phyloP scores from a whole-genome alignment of 2,888 invertebrate species.

The Aromia moschata region DNA sequence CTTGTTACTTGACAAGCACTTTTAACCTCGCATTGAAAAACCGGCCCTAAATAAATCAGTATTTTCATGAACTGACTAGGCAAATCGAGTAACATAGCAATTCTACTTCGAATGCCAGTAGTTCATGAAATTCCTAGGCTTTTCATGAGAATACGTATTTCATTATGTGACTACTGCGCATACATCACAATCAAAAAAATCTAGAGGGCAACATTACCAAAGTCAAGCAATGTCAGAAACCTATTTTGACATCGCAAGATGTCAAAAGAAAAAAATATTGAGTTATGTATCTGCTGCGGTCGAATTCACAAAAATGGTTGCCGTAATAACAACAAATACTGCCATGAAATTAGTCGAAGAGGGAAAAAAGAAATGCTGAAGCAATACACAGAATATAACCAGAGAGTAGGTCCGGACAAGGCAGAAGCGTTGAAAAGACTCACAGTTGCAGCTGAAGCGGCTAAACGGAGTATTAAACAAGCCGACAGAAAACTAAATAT shows the following conservation, averaged over 20 bases:
- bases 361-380: constrained; percentile 44
- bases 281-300: constrained; percentile 40
- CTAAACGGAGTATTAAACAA: constrained; percentile 5
- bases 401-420: constrained; percentile 22
- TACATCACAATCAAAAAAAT: no score
- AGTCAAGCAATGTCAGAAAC: background rate
- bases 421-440: constrained; percentile 29
- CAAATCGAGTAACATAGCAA: no score
- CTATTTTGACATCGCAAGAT: constrained; percentile 18
- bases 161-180: no score
- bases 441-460: constrained; percentile 12
- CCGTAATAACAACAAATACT: constrained; percentile 44
- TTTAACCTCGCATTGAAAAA: no score
- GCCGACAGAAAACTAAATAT: constrained; percentile 13
- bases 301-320: constrained; percentile 45
- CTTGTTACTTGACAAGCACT: no score
- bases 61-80: no score
- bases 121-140: no score
- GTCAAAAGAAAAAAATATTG: constrained; percentile 39
- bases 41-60: no score
- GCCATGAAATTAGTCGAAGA: constrained; percentile 41
- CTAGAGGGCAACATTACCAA: background rate
- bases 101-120: no score
- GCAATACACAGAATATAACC: constrained; percentile 43
- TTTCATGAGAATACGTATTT: no score